These are phyloP conservation scores for Monopis laevigella DNA, from an alignment of 2,888 invertebrate species.

Conservation along the genomic window DNA sequence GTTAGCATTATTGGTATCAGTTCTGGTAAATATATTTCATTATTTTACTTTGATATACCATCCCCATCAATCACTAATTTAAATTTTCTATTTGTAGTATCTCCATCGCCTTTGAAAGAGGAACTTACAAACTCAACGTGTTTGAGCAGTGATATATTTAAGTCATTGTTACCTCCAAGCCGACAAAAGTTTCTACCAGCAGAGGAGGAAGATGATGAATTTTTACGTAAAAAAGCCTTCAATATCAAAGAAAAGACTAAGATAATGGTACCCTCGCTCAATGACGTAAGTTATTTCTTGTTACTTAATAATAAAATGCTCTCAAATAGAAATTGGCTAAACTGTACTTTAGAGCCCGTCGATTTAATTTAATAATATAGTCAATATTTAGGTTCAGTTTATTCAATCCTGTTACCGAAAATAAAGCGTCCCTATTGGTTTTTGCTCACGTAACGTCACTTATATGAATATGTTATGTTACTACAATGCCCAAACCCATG, in stretches of 20 bases:
- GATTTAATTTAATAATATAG: too few relatives aligned
- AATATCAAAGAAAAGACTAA: conserved; percentile 63
- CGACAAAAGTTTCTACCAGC: conserved; percentile 29
- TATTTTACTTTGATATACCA: too few relatives aligned
- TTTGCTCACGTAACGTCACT: too few relatives aligned
- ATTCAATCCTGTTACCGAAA: too few relatives aligned
- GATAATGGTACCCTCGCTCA: conserved; percentile 75
- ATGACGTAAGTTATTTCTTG: conserved; percentile 70
- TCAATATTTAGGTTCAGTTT: too few relatives aligned
- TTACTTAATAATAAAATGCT: too few relatives aligned
- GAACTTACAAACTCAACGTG: background rate
- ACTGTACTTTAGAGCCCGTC: too few relatives aligned
- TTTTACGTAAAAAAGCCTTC: conserved; percentile 67
- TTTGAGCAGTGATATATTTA: conserved; percentile 28
- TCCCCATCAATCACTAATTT: background rate
- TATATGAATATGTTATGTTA: too few relatives aligned
- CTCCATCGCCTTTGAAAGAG: background rate
- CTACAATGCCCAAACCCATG: too few relatives aligned
- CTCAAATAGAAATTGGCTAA: too few relatives aligned
- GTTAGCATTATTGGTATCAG: background rate
- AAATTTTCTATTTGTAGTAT: background rate
- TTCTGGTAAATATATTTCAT: background rate
- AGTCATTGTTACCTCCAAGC: conserved; percentile 60
- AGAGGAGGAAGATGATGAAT: conserved; percentile 71
- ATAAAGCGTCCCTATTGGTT: too few relatives aligned